Conservation (phyloP, 2,797 vertebrate species). For the Chloroceryle amazona region DNA sequence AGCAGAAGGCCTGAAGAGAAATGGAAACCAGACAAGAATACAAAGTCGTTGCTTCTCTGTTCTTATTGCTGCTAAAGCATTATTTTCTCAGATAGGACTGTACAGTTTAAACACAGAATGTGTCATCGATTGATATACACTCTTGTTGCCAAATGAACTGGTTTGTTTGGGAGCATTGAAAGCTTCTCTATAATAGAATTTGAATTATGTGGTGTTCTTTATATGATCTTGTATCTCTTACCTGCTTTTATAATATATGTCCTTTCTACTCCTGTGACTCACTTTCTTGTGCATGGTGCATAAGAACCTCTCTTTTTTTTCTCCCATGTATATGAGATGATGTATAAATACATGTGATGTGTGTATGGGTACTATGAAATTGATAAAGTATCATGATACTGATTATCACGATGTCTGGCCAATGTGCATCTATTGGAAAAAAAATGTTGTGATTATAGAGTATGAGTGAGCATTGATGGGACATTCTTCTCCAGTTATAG, state of each 20-base stretch:
- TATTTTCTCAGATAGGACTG: background rate
- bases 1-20: conserved; percentile 50
- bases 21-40: background rate
- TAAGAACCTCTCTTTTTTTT: background rate
- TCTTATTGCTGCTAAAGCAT: background rate
- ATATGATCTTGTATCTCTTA: background rate
- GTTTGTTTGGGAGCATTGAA: background rate
- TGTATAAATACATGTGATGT: background rate
- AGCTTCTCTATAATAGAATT: background rate
- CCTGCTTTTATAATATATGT: background rate
- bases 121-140: background rate
- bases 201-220: background rate
- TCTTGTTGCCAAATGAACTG: background rate
- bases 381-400: background rate
- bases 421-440: background rate
- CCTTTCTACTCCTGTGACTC: background rate
- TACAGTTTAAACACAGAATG: background rate
- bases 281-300: background rate
- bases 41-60: background rate
- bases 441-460: background rate
- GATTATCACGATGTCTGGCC: background rate
- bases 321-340: background rate
- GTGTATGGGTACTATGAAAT: background rate
- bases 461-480: background rate
- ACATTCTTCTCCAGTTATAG: background rate